These are phyloP conservation scores for Centropristis striata DNA, from an alignment of 2,113 vertebrate species.

Conservation along the genomic window DNA sequence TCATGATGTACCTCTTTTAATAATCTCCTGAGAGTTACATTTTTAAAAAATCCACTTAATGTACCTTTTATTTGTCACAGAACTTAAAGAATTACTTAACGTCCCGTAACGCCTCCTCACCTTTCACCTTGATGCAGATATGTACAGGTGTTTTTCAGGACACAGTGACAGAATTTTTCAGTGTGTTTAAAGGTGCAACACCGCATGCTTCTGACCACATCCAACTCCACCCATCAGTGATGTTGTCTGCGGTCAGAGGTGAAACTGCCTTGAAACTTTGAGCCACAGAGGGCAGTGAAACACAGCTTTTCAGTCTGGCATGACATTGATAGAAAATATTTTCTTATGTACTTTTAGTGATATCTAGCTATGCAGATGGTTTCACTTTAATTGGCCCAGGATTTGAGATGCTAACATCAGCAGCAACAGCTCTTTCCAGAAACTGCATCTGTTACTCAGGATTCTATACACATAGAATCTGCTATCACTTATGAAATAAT, in stretches of 20 bases:
- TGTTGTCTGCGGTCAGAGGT: not conserved
- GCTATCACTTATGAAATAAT: not conserved
- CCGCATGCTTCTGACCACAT: not conserved
- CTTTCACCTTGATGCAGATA: not conserved
- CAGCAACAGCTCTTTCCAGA: not conserved
- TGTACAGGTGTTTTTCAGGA: not conserved
- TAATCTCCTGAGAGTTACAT: not conserved
- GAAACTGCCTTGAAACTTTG: conserved; percentile 9
- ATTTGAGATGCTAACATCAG: not conserved
- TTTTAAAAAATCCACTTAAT: not conserved
- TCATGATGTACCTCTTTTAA: not conserved
- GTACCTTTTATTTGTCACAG: not conserved
- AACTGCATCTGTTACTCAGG: not conserved
- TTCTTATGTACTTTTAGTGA: not conserved
- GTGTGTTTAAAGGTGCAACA: not conserved
- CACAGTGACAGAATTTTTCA: not conserved
- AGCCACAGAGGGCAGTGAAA: conserved; percentile 4
- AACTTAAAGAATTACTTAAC: not conserved
- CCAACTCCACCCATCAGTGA: not conserved
- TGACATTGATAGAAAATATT: not conserved
- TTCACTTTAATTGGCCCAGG: not conserved
- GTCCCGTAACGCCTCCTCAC: not conserved
- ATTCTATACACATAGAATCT: not conserved
- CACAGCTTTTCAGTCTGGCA: not conserved
- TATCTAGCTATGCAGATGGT: not conserved